These are phyloP conservation scores for Himalopsyche phryganea DNA, from an alignment of 1,140 invertebrate genomes.

Conservation along the genomic window DNA sequence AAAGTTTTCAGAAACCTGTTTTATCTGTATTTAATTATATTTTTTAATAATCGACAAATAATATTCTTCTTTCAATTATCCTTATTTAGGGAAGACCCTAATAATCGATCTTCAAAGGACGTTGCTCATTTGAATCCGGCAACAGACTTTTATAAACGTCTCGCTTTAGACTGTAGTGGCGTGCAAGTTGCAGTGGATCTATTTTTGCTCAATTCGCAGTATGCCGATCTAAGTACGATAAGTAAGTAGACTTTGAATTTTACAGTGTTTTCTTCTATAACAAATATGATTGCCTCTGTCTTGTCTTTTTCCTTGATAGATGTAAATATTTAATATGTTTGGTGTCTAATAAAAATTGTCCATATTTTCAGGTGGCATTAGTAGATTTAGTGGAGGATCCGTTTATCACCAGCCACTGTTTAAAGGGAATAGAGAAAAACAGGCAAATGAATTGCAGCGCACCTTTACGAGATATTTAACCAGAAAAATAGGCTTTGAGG, in stretches of 20 bases:
- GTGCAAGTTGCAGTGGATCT: slow-evolving; percentile 96
- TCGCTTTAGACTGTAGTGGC: slow-evolving; percentile 93
- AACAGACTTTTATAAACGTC: slow-evolving; percentile 97
- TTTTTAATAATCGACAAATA: not conserved
- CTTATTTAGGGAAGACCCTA: slow-evolving; percentile 76
- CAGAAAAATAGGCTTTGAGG: slow-evolving; percentile 97
- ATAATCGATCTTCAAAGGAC: slow-evolving; percentile 75
- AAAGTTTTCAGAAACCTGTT: no score
- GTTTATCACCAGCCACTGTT: slow-evolving; percentile 92
- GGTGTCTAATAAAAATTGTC: no score
- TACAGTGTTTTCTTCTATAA: no score
- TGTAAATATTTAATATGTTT: no score
- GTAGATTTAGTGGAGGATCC: slow-evolving; percentile 93
- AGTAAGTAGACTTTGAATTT: slow-evolving; percentile 59
- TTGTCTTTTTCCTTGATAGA: no score
- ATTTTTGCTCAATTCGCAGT: slow-evolving; percentile 90
- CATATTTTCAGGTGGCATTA: slow-evolving; percentile 71
- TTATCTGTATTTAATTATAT: slow-evolving; percentile 8
- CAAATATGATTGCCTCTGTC: no score
- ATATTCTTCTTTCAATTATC: not conserved
- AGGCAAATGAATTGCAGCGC: slow-evolving; percentile 72
- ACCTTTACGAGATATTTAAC: slow-evolving; percentile 87
- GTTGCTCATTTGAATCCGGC: slow-evolving; percentile 84
- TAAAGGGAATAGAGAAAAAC: slow-evolving; percentile 66
- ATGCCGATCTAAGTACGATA: slow-evolving; percentile 90